Base-by-base conservation (phyloP, 2,888 invertebrate genomes). In the Pycnomerus fuliginosus region DNA sequence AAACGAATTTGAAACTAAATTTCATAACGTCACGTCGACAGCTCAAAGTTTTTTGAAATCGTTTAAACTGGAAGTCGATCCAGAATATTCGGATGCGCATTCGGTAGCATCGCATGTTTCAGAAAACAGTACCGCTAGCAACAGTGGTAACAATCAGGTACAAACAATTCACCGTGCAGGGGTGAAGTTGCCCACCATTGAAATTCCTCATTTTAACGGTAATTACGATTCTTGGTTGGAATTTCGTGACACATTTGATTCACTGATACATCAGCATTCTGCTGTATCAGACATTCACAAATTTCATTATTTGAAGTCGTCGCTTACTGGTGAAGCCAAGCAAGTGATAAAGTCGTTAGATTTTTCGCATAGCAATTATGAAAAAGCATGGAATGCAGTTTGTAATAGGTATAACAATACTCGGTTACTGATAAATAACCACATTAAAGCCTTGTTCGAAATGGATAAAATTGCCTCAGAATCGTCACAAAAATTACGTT, bases 291-390 rank as follows among this genome's bases (percentile, higher is more conserved):
- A 28, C 3, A 37, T 40, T 15, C 37, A 47, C 17, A 50, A 39
- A 29, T 46, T 42, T 32, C 20, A 42, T 24, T 38, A 42, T 31
- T 35, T 42, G 15, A 35, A 41, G 24, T 40, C 36, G 16, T 45
- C 27, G 17, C 34, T 42, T 12, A 36, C 33, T n/a, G 30, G 30
- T 11, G 37, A 36, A 36, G 44, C 48, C n/a, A 36, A 36, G 16
- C 28, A 51, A 13, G 28, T 45, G 3, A 48, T 51, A 10, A 20
- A 51, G 22, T 35, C 37, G 12, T 10, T 44, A 22, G 41, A 44
- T 22, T 16, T 42, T 16, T 27, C 44, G 5, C 15, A 35, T n/a
- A 28, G 16, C 13, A 46, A 49, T 33, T 49, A 49, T 13, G 20
- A 3, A 5, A 30, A 35, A n/a, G 45, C 49, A n/a, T 49, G 49